Base-by-base conservation (phyloP, 37 sponge, comb jelly and placozoan species). In the Crambe crambe region DNA sequence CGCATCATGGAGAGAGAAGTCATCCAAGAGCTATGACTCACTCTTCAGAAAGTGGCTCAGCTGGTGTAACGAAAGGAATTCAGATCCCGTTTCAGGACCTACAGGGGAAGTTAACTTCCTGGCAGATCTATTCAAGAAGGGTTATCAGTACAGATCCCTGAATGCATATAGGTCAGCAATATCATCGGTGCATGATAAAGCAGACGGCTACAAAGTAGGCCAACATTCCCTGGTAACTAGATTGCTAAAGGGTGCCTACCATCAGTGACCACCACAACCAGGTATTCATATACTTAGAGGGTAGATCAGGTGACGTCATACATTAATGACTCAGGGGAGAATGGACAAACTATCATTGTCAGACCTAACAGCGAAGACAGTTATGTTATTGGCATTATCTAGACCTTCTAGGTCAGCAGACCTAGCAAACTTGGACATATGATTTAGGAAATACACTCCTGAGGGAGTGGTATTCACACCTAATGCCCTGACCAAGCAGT, bases 41-140 rank as follows among this genome's bases (percentile, higher is more conserved):
- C 65, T 73, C 65, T 82, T 57, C 60, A 30, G 37, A 3, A 59
- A 73, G 37, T 73, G 74, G 74, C 37, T 61, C 27, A 8, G 65
- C 74, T 82, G 74, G 83, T 68, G 80, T 57, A n/a, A 39, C 58
- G 26, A 44, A 42, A 56, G 74, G 65, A 9, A 1, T 22, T 10
- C 72, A 15, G 81, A 80, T 80, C 81, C 81, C 62, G 27, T 54
- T 80, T 80, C 81, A n/a, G 71, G 62, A 56, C 59, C 70, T 81
- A 25, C 59, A 25, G 32, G 47, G 17, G 65, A 73, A 42, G 74
- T 73, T 5, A 82, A 72, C 51, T 82, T 82, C 30, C 66, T 82
- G 21, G 44, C 83, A 3, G 35, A 72, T 35, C 73, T 62, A 12
- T 72, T 60, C 51, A 26, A 82, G 74, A 30, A 82, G 23, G 74